Base-by-base conservation (phyloP, 2,797 vertebrate genomes). In the Smutsia temminckii region DNA sequence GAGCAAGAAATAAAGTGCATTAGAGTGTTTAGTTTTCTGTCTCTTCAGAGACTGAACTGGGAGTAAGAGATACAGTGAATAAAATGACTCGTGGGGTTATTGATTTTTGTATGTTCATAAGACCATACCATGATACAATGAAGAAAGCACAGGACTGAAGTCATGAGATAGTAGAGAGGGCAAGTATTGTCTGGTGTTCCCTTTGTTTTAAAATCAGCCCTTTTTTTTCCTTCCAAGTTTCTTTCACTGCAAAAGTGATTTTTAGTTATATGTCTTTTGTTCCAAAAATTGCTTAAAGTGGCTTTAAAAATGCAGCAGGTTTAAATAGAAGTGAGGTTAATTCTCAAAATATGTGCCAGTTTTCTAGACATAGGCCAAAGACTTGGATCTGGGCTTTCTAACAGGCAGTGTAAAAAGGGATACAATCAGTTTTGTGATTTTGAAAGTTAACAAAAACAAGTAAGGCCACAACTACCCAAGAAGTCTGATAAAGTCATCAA, bases 401-500 rank as follows among this genome's bases (percentile, higher is more conserved):
- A 88, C 32, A 75, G 63, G 13, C 37, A 53, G 14, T 71, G 57
- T 51, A 21, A 59, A 95, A 85, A 49, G 59, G 85, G 53, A 80
- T 92, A 25, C 5, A 40, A 63, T 88, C 61, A 63, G 6, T 94
- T 80, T 61, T 2, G 51, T 85, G 66, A 72, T 57, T 94, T 87
- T 63, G 25, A 89, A 95, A 91, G 79, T 89, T 64, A 83, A 75
- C 79, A 89, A 80, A 96, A 93, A 61, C 49, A 88, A 90, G 23
- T 59, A 71, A 32, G 89, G 71, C 68, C 81, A 94, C 37, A 37
- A 2, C 64, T 75, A 53, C 85, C 87, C 79, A 68, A 66, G 75
- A 68, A 53, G 59, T 66, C 85, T 92, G 95, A 89, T 74, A 83
- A 94, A 96, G 57, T 79, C 81, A 72, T 95, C 93, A 83, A 68